Evolutionary conservation across 1,140 invertebrate genomes (phyloP), one percentile per base, ranked within the genome.

Genomic region (Sarcophaga peregrina): DNA sequence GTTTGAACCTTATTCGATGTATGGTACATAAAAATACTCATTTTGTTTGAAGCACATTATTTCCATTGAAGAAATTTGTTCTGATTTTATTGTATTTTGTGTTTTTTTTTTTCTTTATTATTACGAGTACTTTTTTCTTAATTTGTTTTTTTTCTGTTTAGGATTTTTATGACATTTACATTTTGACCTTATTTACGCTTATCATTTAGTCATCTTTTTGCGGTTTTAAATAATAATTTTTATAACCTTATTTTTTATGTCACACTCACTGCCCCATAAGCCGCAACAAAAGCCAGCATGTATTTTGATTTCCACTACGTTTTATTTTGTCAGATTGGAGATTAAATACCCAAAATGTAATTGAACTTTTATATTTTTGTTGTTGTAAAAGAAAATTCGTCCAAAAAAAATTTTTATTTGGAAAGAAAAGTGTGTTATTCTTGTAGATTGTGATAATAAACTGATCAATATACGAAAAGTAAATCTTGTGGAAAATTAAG

Each of bases 81-180:
- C 25, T 37, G 25, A 37, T 37, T 37, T 37, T 1, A 37, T 37
- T 37, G 25, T 37, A 37, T 0, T 58, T 11, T 13, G 5, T 58
- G 0, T 13, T 10, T 58, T 10, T 11, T 58, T 58, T 4, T 37
- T 37, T 37, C 25, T 37, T 37, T 37, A 37, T 37, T 37, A 37
- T 37, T 37, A n/a, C n/a, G n/a, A n/a, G 1, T 58, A 4, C 0
- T 58, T 10, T 58, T 10, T 58, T 58, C 11, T 58, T 58, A 37
- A 37, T 58, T 58, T 58, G 9, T 58, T 58, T 58, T 58, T 58
- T 58, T 13, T 58, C n/a, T 58, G 6, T 58, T 58, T n/a, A 15
- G 54, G n/a, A 58, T 58, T 58, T 58, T 58, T 58, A 58, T 58
- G 54, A 58, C 54, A 58, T 58, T 58, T 58, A 58, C 54, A 58